Percentiles rank a stretch among this genome's conserved stretches.
Conservation (phyloP, 2,113 vertebrate genomes). For the Rhabdornis inornatus region DNA sequence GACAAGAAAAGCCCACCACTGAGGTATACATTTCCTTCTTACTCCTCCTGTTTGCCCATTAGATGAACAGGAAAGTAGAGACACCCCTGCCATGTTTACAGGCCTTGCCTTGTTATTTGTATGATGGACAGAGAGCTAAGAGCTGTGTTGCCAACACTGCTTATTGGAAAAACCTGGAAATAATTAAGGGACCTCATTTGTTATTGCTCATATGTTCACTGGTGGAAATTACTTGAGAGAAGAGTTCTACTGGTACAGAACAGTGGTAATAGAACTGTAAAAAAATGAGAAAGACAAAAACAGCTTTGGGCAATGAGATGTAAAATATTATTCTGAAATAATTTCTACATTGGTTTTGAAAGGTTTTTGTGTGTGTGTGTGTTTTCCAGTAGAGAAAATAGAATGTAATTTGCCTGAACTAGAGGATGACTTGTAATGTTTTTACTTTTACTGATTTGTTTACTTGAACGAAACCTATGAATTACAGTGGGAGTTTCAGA, state of each 20-base stretch:
- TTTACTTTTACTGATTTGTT: background rate
- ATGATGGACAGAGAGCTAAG: slow-evolving; percentile 1
- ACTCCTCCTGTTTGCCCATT: background rate
- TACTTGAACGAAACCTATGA: background rate
- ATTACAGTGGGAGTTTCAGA: background rate
- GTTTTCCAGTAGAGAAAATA: background rate
- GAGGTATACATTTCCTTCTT: background rate
- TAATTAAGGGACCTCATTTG: slow-evolving; percentile 20
- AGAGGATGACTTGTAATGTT: background rate
- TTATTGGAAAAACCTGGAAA: slow-evolving; percentile 32
- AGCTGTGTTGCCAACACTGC: background rate
- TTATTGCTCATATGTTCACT: background rate
- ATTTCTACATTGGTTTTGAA: background rate
- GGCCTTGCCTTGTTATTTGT: slow-evolving; percentile 3
- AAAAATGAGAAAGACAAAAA: background rate
- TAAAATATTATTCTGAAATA: background rate
- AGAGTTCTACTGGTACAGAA: background rate
- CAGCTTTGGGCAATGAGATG: background rate
- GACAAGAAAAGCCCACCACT: background rate
- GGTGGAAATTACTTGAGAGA: background rate
- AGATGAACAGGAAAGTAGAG: background rate
- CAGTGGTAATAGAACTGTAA: background rate
- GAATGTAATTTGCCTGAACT: background rate
- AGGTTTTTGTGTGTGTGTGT: background rate
- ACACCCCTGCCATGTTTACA: slow-evolving; percentile 16